Conservation (phyloP, 2,113 vertebrate genomes). For the Pao palembangensis region DNA sequence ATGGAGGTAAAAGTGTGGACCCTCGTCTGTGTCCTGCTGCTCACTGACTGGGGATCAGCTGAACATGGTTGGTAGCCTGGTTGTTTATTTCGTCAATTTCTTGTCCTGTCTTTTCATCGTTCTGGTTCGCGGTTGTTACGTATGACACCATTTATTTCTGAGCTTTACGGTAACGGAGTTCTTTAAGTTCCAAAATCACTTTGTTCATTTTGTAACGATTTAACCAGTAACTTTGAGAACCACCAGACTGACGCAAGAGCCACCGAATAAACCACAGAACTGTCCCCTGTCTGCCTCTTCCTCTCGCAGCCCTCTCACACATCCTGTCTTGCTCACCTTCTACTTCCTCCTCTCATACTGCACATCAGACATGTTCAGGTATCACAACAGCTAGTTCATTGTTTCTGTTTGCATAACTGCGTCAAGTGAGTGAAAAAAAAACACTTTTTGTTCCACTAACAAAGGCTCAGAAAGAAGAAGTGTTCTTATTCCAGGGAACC, state of each 20-base stretch:
- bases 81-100: not conserved
- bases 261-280: constrained; percentile 2
- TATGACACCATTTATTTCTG: too few species aligned
- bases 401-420: too few species aligned
- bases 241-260: constrained; percentile 6
- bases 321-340: constrained; percentile 21
- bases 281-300: not conserved
- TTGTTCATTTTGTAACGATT: not conserved
- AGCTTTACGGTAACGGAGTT: too few species aligned
- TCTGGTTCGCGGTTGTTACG: not conserved
- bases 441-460: too few species aligned
- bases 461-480: too few species aligned
- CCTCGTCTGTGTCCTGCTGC: constrained; percentile 54
- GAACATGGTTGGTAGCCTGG: constrained; percentile 40
- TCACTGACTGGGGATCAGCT: constrained; percentile 38
- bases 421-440: too few species aligned
- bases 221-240: not conserved
- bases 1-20: constrained; percentile 62
- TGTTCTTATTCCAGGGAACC: too few species aligned
- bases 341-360: constrained; percentile 15
- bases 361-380: not conserved
- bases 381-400: constrained; percentile 1
- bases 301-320: constrained; percentile 25
- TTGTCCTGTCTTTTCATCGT: not conserved
- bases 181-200: not conserved